phyloP scores from a whole-genome alignment of 1,140 invertebrate genomes.

The Zaprionus taronus region DNA sequence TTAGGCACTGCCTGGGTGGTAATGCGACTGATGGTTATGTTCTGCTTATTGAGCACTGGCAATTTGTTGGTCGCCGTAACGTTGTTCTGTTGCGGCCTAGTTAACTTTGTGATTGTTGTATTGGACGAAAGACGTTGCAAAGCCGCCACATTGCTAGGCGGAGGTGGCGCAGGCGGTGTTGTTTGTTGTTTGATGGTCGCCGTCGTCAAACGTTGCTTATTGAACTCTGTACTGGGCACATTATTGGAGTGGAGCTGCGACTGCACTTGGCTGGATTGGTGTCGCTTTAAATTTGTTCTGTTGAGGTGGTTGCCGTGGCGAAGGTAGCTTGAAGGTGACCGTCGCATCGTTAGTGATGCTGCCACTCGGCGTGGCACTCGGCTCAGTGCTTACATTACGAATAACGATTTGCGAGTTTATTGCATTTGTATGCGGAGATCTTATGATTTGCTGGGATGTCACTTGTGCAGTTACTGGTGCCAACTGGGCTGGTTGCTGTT shows the following conservation, averaged over 20 bases:
- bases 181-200: constrained; percentile 34
- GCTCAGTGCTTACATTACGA: constrained; percentile 43
- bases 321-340: constrained; percentile 52
- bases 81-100: constrained; percentile 40
- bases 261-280: constrained; percentile 3
- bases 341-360: constrained; percentile 28
- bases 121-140: constrained; percentile 72
- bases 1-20: constrained; percentile 40
- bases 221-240: constrained; percentile 34
- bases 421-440: constrained; percentile 47
- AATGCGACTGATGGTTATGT: constrained; percentile 78
- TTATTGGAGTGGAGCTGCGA: constrained; percentile 37
- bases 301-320: constrained; percentile 45
- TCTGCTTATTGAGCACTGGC: constrained; percentile 73
- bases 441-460: constrained; percentile 67
- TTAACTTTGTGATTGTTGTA: constrained; percentile 67
- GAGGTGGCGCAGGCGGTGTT: neutral
- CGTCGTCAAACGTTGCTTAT: constrained; percentile 40
- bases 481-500: constrained; percentile 15
- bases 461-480: constrained; percentile 44
- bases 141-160: constrained; percentile 48
- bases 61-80: constrained; percentile 42
- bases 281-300: constrained; percentile 39
- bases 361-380: neutral
- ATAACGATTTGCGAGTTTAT: constrained; percentile 58